Evolutionary conservation across 2,888 invertebrate species (phyloP), one percentile per base, ranked within the genome.

Genomic region (Noctua fimbriata): DNA sequence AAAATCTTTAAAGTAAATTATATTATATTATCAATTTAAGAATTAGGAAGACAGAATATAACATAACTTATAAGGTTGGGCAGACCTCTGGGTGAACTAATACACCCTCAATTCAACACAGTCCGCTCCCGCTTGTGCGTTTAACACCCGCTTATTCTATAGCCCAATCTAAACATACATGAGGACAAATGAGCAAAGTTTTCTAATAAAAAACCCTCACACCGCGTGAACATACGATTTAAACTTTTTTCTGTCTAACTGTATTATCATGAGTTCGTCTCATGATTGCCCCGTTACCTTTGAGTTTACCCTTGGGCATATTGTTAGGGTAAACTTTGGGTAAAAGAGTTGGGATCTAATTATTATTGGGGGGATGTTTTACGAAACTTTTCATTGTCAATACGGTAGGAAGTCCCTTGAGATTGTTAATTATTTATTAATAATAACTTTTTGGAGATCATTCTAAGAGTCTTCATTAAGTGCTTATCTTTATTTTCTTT

Each of bases 121-220:
- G n/a, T n/a, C 36, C 58, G 41, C 71, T 55, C n/a, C 10, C 63
- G 36, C 44, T 12, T 66, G 58, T n/a, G 67, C 49, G 21, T 52
- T 74, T 24, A 58, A 5, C 2, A 9, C 10, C 14, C 78, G 67
- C 80, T 55, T 3, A 24, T 49, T 79, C 70, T 1, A 18, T 4
- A 69, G 86, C 86, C 75, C 63, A 12, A 21, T 55, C 58, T 41
- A 87, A 82, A 80, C 76, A 87, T 32, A 84, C 78, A 83, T n/a
- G 82, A 81, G 83, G 81, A 88, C 87, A 88, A 88, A 88, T 88
- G 88, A 88, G 86, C 71, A 88, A 88, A 88, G 88, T 88, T 88
- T 87, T 88, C 88, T 82, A 88, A 88, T 88, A 88, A 88, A 88
- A 88, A 88, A 80, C 80, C 84, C 79, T 83, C 73, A 77, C 83